A percentile compares a stretch with the other conserved stretches of the same genome.
Evolutionary conservation across 2,113 vertebrate genomes (phyloP).

Genomic region (Salvelinus fontinalis): DNA sequence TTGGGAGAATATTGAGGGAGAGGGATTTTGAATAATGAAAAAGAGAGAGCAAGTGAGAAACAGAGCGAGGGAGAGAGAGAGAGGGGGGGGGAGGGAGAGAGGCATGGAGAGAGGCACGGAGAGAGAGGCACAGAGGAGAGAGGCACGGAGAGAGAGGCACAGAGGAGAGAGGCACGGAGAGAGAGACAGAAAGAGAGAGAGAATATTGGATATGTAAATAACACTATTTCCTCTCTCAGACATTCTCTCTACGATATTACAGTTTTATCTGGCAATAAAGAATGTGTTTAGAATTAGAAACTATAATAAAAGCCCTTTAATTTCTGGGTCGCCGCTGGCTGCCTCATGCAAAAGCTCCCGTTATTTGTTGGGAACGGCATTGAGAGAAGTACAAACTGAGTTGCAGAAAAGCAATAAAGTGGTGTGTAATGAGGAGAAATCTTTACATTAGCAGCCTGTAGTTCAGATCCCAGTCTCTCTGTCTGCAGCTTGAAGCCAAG

Average conservation of each 20-base stretch:
- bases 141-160: neutral
- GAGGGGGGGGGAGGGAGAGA: neutral
- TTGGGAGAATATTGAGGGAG: neutral
- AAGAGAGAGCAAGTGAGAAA: neutral
- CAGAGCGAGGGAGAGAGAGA: neutral
- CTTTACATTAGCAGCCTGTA: constrained; percentile 4
- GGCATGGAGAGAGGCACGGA: neutral
- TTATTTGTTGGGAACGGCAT: constrained; percentile 25
- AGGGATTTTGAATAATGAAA: neutral
- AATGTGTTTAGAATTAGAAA: neutral
- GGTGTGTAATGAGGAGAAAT: constrained; percentile 23
- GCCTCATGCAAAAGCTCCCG: neutral
- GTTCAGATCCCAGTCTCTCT: constrained; percentile 3
- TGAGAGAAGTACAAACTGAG: constrained; percentile 9
- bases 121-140: neutral
- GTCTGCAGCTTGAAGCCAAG: constrained; percentile 12
- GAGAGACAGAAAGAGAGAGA: neutral
- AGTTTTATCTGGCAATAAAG: constrained; percentile 20
- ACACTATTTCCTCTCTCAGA: neutral
- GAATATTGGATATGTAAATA: neutral
- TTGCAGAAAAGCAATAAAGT: constrained; percentile 24
- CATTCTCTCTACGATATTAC: constrained; percentile 7
- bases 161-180: neutral
- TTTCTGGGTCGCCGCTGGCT: constrained; percentile 12
- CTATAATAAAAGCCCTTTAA: constrained; percentile 23